Evolutionary conservation across 2,888 invertebrate species (phyloP).

Genomic region (Baccha elongata): DNA sequence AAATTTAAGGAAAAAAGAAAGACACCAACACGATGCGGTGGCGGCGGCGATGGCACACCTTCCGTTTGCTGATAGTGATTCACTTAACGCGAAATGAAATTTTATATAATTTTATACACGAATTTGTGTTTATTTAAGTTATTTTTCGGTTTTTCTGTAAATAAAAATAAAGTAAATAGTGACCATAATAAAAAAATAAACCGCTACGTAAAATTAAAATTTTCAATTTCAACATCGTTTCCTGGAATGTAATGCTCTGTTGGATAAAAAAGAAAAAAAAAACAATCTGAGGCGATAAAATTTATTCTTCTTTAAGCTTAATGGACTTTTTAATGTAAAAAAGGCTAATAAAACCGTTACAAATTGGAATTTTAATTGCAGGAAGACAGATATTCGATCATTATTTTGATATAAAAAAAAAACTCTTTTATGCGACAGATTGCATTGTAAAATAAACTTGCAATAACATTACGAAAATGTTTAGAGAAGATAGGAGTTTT

Average conservation of each 20-base stretch:
- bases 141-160: conserved; percentile 15
- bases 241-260: conserved; percentile 57
- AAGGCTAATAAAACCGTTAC: conserved; percentile 30
- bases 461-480: too few species aligned
- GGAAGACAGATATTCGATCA: conserved; percentile 13
- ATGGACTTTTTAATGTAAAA: conserved; percentile 29
- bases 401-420: too few species aligned
- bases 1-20: conserved; percentile 29
- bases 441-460: too few species aligned
- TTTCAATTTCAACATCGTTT: conserved; percentile 60
- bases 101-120: conserved; percentile 62
- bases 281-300: conserved; percentile 29
- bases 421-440: too few species aligned
- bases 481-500: too few species aligned
- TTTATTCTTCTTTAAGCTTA: conserved; percentile 17
- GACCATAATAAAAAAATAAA: too few species aligned
- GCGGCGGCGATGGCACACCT: conserved; percentile 66
- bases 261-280: conserved; percentile 27
- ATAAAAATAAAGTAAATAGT: too few species aligned
- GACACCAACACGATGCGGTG: conserved; percentile 40
- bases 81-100: conserved; percentile 57
- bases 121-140: conserved; percentile 61
- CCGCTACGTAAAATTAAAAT: conserved; percentile 23
- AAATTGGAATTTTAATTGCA: conserved; percentile 18
- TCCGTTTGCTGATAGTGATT: conserved; percentile 58